Percentiles rank a stretch among this genome's conserved stretches.
Conservation (phyloP, 2,113 vertebrate species). For the Pseudorasbora parva region DNA sequence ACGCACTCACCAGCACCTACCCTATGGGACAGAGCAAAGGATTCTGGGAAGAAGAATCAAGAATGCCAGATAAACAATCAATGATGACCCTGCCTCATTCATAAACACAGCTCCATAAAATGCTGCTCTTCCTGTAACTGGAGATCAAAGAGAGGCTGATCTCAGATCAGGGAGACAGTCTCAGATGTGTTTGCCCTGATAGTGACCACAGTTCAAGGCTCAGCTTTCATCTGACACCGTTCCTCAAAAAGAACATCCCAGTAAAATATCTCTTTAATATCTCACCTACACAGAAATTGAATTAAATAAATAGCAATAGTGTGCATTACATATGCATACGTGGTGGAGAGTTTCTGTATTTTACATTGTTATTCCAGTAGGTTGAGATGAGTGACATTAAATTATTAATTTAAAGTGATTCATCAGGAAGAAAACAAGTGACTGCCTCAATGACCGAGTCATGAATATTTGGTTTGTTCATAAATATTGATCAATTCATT, state of each 20-base stretch:
- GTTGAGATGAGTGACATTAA: not conserved
- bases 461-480: not conserved
- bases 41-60: constrained; percentile 54
- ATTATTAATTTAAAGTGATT: not conserved
- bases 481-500: not conserved
- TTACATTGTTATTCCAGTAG: not conserved
- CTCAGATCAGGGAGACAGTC: constrained; percentile 31
- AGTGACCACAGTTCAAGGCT: not conserved
- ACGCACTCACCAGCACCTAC: not conserved
- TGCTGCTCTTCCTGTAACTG: constrained; percentile 12
- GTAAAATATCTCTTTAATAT: not conserved
- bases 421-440: not conserved
- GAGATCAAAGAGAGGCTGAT: constrained; percentile 26
- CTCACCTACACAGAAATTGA: not conserved
- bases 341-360: not conserved
- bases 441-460: not conserved
- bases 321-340: not conserved
- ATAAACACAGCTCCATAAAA: constrained; percentile 39
- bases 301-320: not conserved
- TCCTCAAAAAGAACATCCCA: not conserved
- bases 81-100: constrained; percentile 51
- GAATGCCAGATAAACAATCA: constrained; percentile 56
- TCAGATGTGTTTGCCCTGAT: constrained; percentile 10
- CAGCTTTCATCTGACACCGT: not conserved
- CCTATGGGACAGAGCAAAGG: constrained; percentile 41